Evolutionary conservation across 2,797 vertebrate genomes (phyloP).

Genomic region (Pterois miles): DNA sequence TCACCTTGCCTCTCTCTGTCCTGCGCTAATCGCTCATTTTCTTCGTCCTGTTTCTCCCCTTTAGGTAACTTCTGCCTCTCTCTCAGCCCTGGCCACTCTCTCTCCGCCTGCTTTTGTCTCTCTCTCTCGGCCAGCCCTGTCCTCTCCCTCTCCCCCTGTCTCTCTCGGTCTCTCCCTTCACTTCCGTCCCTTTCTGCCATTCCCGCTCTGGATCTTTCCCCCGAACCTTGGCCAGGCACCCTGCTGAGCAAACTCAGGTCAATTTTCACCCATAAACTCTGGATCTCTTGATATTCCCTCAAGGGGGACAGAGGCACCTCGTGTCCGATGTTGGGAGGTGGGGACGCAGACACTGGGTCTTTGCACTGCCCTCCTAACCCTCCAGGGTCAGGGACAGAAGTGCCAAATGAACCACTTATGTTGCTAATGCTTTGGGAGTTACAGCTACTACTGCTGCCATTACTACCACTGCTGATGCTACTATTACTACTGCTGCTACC

Average conservation of each 20-base stretch:
- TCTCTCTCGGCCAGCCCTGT: slow-evolving; percentile 41
- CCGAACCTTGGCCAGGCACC: slow-evolving; percentile 85
- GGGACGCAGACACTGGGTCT: slow-evolving; percentile 82
- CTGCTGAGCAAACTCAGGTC: slow-evolving; percentile 91
- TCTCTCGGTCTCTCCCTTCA: slow-evolving; percentile 52
- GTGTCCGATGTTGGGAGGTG: slow-evolving; percentile 80
- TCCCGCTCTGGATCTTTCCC: slow-evolving; percentile 43
- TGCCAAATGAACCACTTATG: slow-evolving; percentile 83
- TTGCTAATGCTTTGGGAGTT: slow-evolving; percentile 87
- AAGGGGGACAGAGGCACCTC: slow-evolving; percentile 89
- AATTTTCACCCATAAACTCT: slow-evolving; percentile 97
- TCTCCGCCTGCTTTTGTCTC: slow-evolving; percentile 54
- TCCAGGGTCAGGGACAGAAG: slow-evolving; percentile 87
- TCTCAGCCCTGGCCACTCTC: slow-evolving; percentile 53
- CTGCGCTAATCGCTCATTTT: slow-evolving; percentile 58
- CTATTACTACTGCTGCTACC: slow-evolving; percentile 54
- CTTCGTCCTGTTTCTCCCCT: slow-evolving; percentile 66
- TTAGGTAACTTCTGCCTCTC: slow-evolving; percentile 55
- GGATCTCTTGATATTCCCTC: slow-evolving; percentile 88
- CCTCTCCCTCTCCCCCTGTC: slow-evolving; percentile 38
- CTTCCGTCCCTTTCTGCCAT: slow-evolving; percentile 39
- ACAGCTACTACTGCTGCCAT: slow-evolving; percentile 81
- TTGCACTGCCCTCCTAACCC: slow-evolving; percentile 83
- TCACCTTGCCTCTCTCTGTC: slow-evolving; percentile 67
- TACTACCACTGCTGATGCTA: slow-evolving; percentile 51